Evolutionary conservation across 2,797 vertebrate genomes (phyloP).

Genomic region (Lagothrix lagotricha): DNA sequence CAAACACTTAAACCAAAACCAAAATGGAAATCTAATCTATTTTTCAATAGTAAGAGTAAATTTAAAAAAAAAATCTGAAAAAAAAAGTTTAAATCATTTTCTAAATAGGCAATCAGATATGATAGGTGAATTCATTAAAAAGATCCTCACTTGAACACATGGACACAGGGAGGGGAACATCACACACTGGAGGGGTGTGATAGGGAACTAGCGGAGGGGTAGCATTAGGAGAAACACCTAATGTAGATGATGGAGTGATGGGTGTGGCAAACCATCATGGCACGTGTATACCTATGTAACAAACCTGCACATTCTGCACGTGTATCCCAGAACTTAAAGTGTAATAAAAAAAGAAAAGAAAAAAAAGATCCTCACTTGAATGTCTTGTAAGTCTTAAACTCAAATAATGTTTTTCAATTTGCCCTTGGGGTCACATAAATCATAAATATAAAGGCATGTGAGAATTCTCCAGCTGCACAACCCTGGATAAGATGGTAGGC

Average conservation of each 20-base stretch:
- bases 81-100: too few relatives aligned
- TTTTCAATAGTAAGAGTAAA: conserved; percentile 23
- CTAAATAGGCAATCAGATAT: neutral
- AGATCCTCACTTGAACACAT: neutral
- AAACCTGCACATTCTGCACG: too few relatives aligned
- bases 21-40: conserved; percentile 21
- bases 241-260: too few relatives aligned
- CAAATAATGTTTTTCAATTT: neutral
- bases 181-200: too few relatives aligned
- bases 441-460: neutral
- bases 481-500: neutral
- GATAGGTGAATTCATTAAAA: neutral
- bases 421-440: neutral
- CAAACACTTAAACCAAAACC: conserved; percentile 25
- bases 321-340: too few relatives aligned
- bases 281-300: too few relatives aligned
- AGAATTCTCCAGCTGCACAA: neutral
- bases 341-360: too few relatives aligned
- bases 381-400: conserved; percentile 24
- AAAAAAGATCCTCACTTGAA: neutral
- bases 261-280: too few relatives aligned
- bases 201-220: too few relatives aligned
- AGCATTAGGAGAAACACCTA: too few relatives aligned
- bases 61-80: neutral
- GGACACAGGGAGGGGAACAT: too few relatives aligned